These are phyloP conservation scores for Cosmorhoe ocellata DNA, from an alignment of 2,888 invertebrate genomes.

Conservation along the genomic window DNA sequence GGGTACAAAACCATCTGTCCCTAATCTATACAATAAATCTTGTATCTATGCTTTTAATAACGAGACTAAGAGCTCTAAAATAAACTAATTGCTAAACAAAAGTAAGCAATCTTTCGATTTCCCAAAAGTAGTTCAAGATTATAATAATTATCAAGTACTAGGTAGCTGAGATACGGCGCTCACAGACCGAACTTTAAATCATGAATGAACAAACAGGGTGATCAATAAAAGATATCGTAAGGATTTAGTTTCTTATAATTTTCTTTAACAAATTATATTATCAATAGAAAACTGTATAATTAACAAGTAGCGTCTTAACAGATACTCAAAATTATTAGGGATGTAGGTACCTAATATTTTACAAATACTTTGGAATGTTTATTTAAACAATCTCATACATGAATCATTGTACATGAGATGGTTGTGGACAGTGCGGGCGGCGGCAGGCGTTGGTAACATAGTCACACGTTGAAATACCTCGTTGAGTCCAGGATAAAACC, in stretches of 20 bases:
- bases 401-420: slow-evolving; percentile 59
- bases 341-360: slow-evolving; percentile 78
- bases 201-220: slow-evolving; percentile 8
- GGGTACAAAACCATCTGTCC: neutral
- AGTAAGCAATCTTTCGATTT: slow-evolving; percentile 43
- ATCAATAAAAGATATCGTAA: slow-evolving; percentile 65
- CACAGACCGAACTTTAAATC: slow-evolving; percentile 28
- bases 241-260: slow-evolving; percentile 83
- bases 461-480: slow-evolving; percentile 34
- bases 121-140: slow-evolving; percentile 73
- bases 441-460: slow-evolving; percentile 21
- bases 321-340: slow-evolving; percentile 81
- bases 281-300: slow-evolving; percentile 83
- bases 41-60: neutral
- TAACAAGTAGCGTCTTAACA: slow-evolving; percentile 82
- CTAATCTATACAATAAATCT: no score
- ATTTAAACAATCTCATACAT: slow-evolving; percentile 75
- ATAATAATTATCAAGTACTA: slow-evolving; percentile 60
- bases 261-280: slow-evolving; percentile 83
- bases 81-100: slow-evolving; percentile 25
- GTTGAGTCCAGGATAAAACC: slow-evolving; percentile 61
- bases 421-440: slow-evolving; percentile 18
- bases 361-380: slow-evolving; percentile 83
- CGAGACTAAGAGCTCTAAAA: no score
- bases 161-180: slow-evolving; percentile 35